Base-by-base conservation (phyloP, 2,113 vertebrate genomes). In the Polypterus bichir region DNA sequence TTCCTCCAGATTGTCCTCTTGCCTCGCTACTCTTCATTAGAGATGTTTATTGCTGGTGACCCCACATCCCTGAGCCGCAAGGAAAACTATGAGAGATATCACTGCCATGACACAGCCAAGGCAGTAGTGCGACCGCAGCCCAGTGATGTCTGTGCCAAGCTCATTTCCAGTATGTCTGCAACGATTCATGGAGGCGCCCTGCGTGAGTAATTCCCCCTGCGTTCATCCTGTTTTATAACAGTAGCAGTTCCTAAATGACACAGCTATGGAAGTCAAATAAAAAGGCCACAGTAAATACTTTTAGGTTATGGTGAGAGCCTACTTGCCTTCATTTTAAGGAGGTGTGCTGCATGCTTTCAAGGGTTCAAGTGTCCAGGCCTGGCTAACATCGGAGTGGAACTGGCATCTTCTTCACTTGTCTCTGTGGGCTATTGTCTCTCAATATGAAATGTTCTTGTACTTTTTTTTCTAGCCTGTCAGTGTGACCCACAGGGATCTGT, bases 401-500 rank as follows among this genome's bases (percentile, higher is more conserved):
- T 27, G 2, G 27, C 27, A 27, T 27, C 27, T 27, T 27, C 27
- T 27, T 27, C 27, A 27, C 27, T 27, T 27, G 27, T 27, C 27
- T 27, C 1, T 27, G 27, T 27, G 27, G 27, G 27, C 2, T 27
- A 27, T 27, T 27, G 27, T 27, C 27, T 27, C 27, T 27, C 27
- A 27, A 2, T 27, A 55, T n/a, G 10, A 5, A 27, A 3, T 3
- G n/a, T 62, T 10, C 2, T 54, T 49, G 62, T 4, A 49, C 45
- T 9, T 5, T 65, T 53, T 48, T 63, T 64, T 3, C 0, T 75
- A 99, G 96, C 88, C 44, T 99, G 96, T 71, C 84, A 83, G 66
- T 99, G 96, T 1, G 85, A 94, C 71, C 90, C 82, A 46, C 93
- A 98, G 73, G 96, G 96, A 49, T 95, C 96, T 0, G 62, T 92